These are phyloP conservation scores for Pelagia noctiluca DNA, from an alignment of 30 jellyfish, hydroid and myxozoan genomes.

Conservation along the genomic window DNA sequence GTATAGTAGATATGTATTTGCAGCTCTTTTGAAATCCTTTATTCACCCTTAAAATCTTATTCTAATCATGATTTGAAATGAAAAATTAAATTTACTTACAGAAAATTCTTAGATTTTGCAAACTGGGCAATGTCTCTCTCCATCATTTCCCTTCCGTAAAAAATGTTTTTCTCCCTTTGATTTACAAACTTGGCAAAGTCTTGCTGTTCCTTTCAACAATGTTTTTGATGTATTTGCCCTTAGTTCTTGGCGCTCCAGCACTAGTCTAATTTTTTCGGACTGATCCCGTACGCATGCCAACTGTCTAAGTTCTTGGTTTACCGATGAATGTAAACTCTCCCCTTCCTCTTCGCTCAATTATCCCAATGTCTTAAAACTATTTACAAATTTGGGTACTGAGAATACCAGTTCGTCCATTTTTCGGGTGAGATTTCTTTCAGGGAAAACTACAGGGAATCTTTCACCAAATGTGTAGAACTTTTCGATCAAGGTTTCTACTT, in stretches of 20 bases:
- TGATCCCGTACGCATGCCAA: constrained; percentile 6
- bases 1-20: not conserved
- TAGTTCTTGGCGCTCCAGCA: constrained; percentile 1
- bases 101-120: not conserved
- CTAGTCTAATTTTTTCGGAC: not conserved
- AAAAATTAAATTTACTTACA: not conserved
- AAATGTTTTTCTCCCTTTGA: not conserved
- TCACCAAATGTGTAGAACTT: not conserved
- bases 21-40: not conserved
- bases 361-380: not conserved
- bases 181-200: not conserved
- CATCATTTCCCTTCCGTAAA: not conserved
- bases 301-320: not conserved
- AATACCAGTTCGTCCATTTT: constrained; percentile 23
- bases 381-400: constrained; percentile 21
- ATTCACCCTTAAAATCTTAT: not conserved
- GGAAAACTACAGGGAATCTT: constrained; percentile 10
- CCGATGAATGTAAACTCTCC: constrained; percentile 8
- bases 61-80: not conserved
- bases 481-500: not conserved
- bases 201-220: not conserved
- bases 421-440: constrained; percentile 1
- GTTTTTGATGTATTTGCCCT: not conserved
- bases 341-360: constrained; percentile 16
- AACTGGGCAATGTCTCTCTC: not conserved